A percentile compares a stretch with the other conserved stretches of the same genome.
Evolutionary conservation across 1,140 invertebrate species (phyloP).

Genomic region (Drosophila miranda): DNA sequence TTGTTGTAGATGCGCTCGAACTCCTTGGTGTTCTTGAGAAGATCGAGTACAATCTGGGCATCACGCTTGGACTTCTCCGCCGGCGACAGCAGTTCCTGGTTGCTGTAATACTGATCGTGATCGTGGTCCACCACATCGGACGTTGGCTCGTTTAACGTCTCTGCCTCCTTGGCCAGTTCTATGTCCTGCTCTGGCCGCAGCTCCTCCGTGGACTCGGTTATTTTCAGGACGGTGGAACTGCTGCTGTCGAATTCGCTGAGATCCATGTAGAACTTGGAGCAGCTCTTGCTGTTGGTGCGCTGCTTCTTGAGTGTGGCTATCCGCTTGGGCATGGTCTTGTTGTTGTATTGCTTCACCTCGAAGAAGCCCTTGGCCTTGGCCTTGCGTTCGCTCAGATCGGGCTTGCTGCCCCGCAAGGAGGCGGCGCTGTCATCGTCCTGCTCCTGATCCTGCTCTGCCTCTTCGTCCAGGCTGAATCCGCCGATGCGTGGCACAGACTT

Average conservation of each 20-base stretch:
- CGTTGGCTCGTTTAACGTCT: slow-evolving; percentile 28
- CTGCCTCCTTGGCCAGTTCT: slow-evolving; percentile 54
- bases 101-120: slow-evolving; percentile 40
- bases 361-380: slow-evolving; percentile 72
- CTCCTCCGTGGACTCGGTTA: slow-evolving; percentile 86
- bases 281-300: slow-evolving; percentile 83
- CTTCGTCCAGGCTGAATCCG: slow-evolving; percentile 56
- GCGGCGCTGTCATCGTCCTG: slow-evolving; percentile 59
- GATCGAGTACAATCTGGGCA: slow-evolving; percentile 88
- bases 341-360: slow-evolving; percentile 85
- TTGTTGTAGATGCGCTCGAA: slow-evolving; percentile 91
- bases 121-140: not conserved
- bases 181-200: slow-evolving; percentile 66
- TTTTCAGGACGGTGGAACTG: slow-evolving; percentile 83
- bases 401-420: slow-evolving; percentile 67
- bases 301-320: slow-evolving; percentile 87
- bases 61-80: slow-evolving; percentile 67
- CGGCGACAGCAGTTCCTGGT: slow-evolving; percentile 29
- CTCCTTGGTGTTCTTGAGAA: slow-evolving; percentile 92
- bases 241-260: slow-evolving; percentile 83
- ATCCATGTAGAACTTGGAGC: slow-evolving; percentile 87
- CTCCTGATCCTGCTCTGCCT: slow-evolving; percentile 38
- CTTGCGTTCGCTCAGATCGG: slow-evolving; percentile 70
- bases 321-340: slow-evolving; percentile 87
- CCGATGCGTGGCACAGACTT: slow-evolving; percentile 78